Conservation (phyloP, 2,888 invertebrate species). For the Pachymerium ferrugineum region DNA sequence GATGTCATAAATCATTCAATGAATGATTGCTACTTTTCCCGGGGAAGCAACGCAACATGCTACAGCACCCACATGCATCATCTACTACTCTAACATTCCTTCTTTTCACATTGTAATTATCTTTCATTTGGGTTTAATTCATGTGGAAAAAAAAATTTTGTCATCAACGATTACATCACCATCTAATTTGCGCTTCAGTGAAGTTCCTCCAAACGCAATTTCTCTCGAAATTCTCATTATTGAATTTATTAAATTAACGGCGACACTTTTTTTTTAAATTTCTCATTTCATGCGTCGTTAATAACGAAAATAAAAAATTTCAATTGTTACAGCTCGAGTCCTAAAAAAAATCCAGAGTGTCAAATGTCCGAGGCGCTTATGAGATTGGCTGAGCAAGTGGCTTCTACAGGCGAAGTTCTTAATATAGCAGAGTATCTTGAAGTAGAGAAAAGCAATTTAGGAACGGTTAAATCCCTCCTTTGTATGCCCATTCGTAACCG, state of each 20-base stretch:
- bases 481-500: conserved; percentile 54
- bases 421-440: conserved; percentile 51
- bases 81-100: not conserved
- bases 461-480: conserved; percentile 49
- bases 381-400: conserved; percentile 51
- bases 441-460: conserved; percentile 45
- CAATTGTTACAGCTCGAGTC: conserved; percentile 29
- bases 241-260: not conserved
- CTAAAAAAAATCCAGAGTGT: conserved; percentile 35
- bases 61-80: not conserved
- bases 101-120: not conserved
- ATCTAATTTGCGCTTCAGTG: not conserved
- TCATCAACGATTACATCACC: conserved; percentile 1
- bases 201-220: not conserved
- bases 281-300: not conserved
- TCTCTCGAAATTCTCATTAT: not conserved
- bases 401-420: conserved; percentile 51
- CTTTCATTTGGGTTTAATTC: conserved; percentile 6
- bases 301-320: not conserved
- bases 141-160: not conserved
- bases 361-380: conserved; percentile 39
- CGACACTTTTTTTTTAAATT: not conserved
- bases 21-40: not conserved
- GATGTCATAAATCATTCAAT: not conserved
- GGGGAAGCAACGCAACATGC: not conserved